These are phyloP conservation scores for Otus scops DNA, from an alignment of 2,797 vertebrate species.

Conservation along the genomic window DNA sequence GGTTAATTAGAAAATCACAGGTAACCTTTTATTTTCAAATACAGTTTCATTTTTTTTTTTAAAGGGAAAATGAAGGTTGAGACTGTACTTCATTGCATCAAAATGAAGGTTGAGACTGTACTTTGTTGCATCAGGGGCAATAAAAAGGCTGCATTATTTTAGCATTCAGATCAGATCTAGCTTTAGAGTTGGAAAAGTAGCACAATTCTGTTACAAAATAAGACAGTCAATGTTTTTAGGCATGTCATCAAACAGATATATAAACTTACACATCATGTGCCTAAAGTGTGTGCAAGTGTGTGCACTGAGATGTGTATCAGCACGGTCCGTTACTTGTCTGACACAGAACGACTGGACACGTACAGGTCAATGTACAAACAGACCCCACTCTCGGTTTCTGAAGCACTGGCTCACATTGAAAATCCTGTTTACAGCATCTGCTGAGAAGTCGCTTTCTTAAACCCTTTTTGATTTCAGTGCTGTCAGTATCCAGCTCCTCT, in stretches of 20 bases:
- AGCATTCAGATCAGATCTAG: not conserved
- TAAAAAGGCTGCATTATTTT: not conserved
- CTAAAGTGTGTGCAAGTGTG: not conserved
- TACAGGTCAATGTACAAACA: not conserved
- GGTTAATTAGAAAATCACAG: not conserved
- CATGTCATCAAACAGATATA: not conserved
- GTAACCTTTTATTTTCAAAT: not conserved
- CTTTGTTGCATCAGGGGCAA: not conserved
- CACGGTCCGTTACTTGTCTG: rapidly evolving
- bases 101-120: not conserved
- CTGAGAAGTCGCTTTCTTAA: not conserved
- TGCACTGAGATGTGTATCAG: not conserved
- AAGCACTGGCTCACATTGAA: not conserved
- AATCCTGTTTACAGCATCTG: not conserved
- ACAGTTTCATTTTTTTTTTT: not conserved
- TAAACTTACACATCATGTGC: not conserved
- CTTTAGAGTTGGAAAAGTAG: not conserved
- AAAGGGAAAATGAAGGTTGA: not conserved
- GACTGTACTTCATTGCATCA: not conserved
- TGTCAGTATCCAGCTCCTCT: not conserved
- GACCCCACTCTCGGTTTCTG: not conserved
- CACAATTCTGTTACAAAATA: not conserved
- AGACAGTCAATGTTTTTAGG: not conserved
- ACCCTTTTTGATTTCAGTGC: not conserved
- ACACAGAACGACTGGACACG: rapidly evolving